Base-by-base conservation (phyloP, 2,888 invertebrate genomes). In the Eledona agricola region DNA sequence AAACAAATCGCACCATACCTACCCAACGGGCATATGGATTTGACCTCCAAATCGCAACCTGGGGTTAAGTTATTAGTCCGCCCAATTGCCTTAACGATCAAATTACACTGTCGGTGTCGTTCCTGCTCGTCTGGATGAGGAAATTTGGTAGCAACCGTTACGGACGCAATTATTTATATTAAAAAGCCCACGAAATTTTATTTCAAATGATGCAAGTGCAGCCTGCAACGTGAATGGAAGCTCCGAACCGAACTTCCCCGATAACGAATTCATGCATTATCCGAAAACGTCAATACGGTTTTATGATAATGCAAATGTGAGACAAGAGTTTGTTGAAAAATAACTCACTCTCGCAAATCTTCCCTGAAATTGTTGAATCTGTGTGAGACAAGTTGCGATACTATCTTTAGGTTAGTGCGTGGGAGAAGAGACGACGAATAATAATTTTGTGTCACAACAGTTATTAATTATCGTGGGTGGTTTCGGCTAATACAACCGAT, bases 201-300 rank as follows among this genome's bases (percentile, higher is more conserved):
- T 19, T 19, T 19, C n/a, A n/a, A 5, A 5, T 19, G 20, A 5
- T 5, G 4, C 20, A 19, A 19, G 20, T 19, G 4, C 20, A 19
- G 20, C n/a, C n/a, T n/a, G n/a, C n/a, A n/a, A n/a, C n/a, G 20
- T 19, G 20, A 19, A 7, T 20, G 51, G 46, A 40, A 37, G 45
- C 46, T 15, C 20, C 46, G 45, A 28, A 15, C 55, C 46, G 34
- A 51, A 55, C 55, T 51, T 55, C 55, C 55, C 34, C 40, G 51
- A 55, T 55, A 51, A 4, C 16, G 29, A 29, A 15, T 29, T 42
- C 34, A 22, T 19, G 10, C 11, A 43, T 22, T 3, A 26, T 19
- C 20, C 6, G 5, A n/a, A n/a, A n/a, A n/a, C n/a, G n/a, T n/a
- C n/a, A n/a, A n/a, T n/a, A n/a, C n/a, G n/a, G n/a, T n/a, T n/a